Percentiles rank a stretch among this genome's conserved stretches.
These are phyloP conservation scores for Scaptomyza parva DNA, from an alignment of 2,888 invertebrate species.

Conservation along the genomic window DNA sequence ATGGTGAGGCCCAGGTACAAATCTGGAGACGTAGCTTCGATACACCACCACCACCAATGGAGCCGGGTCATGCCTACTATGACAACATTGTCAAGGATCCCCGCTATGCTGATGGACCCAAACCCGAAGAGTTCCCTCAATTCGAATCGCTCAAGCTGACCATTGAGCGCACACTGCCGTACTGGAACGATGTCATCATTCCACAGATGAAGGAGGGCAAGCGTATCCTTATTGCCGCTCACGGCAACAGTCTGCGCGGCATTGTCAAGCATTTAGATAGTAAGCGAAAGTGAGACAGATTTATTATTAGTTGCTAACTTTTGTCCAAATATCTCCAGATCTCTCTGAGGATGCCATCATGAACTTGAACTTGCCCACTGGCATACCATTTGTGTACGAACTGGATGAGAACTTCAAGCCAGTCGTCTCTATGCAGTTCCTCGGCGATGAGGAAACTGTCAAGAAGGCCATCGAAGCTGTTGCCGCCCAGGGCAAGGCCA, in stretches of 20 bases:
- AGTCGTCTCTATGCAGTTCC: conserved; percentile 90
- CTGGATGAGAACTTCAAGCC: conserved; percentile 91
- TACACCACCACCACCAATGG: conserved; percentile 94
- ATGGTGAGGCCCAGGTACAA: conserved; percentile 93
- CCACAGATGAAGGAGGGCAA: conserved; percentile 92
- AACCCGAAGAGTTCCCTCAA: conserved; percentile 92
- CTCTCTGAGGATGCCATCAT: conserved; percentile 91
- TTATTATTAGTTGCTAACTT: not conserved
- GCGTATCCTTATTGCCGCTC: conserved; percentile 93
- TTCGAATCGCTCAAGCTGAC: conserved; percentile 94
- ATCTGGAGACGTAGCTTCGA: conserved; percentile 95
- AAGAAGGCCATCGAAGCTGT: conserved; percentile 93
- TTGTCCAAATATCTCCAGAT: conserved; percentile 83
- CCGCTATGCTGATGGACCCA: conserved; percentile 90
- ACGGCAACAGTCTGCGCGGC: conserved; percentile 94
- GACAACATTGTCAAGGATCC: conserved; percentile 91
- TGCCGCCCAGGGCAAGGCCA: conserved; percentile 90
- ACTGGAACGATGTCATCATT: conserved; percentile 93
- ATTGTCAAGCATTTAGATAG: conserved; percentile 95
- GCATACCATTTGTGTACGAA: conserved; percentile 93
- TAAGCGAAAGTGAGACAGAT: conserved; percentile 83
- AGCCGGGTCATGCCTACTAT: conserved; percentile 91
- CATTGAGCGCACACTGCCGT: conserved; percentile 93
- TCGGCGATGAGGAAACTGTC: conserved; percentile 93
- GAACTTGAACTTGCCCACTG: conserved; percentile 91